Evolutionary conservation across 1,140 invertebrate species (phyloP).

Genomic region (Ditylenchus dipsaci): DNA sequence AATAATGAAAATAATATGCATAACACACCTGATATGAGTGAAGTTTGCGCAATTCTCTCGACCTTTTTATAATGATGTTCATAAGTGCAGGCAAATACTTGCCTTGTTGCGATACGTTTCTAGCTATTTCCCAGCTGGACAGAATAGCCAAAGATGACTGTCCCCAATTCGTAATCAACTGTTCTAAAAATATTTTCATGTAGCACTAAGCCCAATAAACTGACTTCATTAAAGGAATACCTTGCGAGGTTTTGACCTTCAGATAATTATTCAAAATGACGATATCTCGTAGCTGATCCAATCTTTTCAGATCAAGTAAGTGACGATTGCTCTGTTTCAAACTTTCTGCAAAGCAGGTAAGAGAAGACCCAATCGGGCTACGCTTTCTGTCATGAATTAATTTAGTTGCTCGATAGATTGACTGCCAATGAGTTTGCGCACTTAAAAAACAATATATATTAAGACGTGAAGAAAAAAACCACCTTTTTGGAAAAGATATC

Average conservation of each 20-base stretch:
- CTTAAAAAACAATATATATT: neutral
- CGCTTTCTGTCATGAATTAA: neutral
- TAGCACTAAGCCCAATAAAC: too few species aligned
- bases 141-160: too few species aligned
- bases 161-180: too few species aligned
- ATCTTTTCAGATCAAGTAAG: neutral
- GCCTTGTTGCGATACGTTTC: neutral
- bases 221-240: too few species aligned
- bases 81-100: neutral
- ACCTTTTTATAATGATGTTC: neutral
- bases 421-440: neutral
- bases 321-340: neutral
- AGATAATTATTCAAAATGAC: neutral
- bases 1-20: too few species aligned
- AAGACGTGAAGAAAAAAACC: neutral
- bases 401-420: neutral
- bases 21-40: too few species aligned
- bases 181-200: too few species aligned
- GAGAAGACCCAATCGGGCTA: neutral
- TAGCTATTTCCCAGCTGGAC: neutral
- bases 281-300: neutral
- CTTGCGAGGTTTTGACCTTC: neutral
- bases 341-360: neutral
- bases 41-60: neutral
- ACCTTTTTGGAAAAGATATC: neutral